Evolutionary conservation across 2,113 vertebrate species (phyloP).

Genomic region (Rhea americana): DNA sequence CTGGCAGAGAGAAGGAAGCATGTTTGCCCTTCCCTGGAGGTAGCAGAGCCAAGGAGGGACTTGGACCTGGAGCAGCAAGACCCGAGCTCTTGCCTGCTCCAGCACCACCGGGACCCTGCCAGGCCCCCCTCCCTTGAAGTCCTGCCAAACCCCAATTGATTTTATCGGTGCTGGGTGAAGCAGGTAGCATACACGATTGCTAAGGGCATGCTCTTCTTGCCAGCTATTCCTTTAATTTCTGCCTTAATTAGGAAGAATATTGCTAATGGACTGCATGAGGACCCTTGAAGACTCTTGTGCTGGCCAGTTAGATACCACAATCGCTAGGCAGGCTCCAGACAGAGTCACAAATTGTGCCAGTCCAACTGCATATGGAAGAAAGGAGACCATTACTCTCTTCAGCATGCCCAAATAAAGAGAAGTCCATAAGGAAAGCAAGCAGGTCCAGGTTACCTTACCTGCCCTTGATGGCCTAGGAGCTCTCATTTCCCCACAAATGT

Average conservation of each 20-base stretch:
- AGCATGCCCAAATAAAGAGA: background rate
- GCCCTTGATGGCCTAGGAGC: background rate
- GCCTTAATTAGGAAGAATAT: too few relatives aligned
- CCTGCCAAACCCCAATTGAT: background rate
- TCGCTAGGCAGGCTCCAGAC: background rate
- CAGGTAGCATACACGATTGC: background rate
- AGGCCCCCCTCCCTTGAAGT: background rate
- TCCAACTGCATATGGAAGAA: background rate
- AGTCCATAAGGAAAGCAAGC: background rate
- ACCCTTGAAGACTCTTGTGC: background rate
- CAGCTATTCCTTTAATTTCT: background rate
- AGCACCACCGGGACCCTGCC: fast-evolving
- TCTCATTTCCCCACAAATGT: too few relatives aligned
- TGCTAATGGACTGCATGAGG: background rate
- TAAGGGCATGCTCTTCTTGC: background rate
- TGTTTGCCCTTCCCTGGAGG: background rate
- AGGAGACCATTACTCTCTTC: background rate
- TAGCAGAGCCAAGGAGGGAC: background rate
- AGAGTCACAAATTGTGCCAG: fast-evolving
- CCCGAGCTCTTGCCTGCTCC: background rate
- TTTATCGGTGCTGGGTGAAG: background rate
- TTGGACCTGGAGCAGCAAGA: fast-evolving
- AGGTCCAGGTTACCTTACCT: too few relatives aligned
- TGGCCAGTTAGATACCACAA: too few relatives aligned
- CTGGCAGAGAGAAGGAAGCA: background rate